These are phyloP conservation scores for Turritopsis rubra DNA, from an alignment of 30 jellyfish, hydroid and myxozoan genomes.

Conservation along the genomic window DNA sequence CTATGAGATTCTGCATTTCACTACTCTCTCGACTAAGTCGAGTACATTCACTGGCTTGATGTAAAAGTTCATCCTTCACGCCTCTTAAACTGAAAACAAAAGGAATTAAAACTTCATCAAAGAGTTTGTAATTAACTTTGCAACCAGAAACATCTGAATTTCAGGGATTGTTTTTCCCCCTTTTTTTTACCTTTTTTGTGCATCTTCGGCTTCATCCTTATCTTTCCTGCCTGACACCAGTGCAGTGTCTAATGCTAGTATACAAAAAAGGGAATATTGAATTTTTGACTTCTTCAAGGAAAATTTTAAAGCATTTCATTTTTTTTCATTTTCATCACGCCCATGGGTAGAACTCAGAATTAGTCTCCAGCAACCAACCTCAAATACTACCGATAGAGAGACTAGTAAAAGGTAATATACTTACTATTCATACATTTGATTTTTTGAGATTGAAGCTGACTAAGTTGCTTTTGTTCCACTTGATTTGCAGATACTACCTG, in stretches of 20 bases:
- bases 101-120: neutral
- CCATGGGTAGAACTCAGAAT: no score
- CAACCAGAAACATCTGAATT: no score
- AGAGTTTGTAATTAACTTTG: no score
- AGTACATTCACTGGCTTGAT: conserved; percentile 57
- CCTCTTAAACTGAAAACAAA: conserved; percentile 45
- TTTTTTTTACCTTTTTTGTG: conserved; percentile 44
- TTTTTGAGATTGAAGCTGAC: conserved; percentile 40
- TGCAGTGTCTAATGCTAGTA: conserved; percentile 53
- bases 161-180: no score
- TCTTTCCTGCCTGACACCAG: conserved; percentile 48
- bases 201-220: conserved; percentile 57
- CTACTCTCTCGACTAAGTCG: conserved; percentile 56
- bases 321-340: no score
- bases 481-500: conserved; percentile 29
- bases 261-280: neutral
- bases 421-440: conserved; percentile 42
- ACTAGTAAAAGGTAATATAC: neutral
- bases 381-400: neutral
- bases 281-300: neutral
- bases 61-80: conserved; percentile 55
- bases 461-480: conserved; percentile 33
- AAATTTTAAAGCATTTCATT: no score
- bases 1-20: conserved; percentile 50
- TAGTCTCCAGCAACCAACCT: neutral